Evolutionary conservation across 2,888 invertebrate genomes (phyloP).

Genomic region (Lutraria lutraria): DNA sequence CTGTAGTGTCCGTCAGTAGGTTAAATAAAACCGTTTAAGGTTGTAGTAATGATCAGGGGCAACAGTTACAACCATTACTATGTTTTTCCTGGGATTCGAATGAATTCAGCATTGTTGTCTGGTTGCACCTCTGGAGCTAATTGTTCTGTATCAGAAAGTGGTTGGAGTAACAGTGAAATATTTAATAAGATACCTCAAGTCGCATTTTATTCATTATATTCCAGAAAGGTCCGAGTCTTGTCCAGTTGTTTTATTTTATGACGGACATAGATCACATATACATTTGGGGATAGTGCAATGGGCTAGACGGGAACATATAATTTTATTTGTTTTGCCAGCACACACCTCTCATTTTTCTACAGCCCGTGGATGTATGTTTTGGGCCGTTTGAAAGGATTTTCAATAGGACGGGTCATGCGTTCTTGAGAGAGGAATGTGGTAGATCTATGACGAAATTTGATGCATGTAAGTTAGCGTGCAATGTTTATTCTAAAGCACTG

Average conservation of each 20-base stretch:
- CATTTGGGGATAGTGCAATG: slow-evolving; percentile 51
- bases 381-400: slow-evolving; percentile 27
- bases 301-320: slow-evolving; percentile 44
- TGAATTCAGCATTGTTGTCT: slow-evolving; percentile 44
- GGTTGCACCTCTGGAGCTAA: slow-evolving; percentile 51
- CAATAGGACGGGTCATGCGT: too few species aligned
- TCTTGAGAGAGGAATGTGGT: too few species aligned
- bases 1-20: slow-evolving; percentile 47
- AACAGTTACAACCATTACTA: slow-evolving; percentile 32
- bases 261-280: slow-evolving; percentile 60
- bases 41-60: slow-evolving; percentile 46
- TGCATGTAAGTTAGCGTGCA: too few species aligned
- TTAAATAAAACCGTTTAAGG: slow-evolving; percentile 47
- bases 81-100: slow-evolving; percentile 45
- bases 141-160: slow-evolving; percentile 41
- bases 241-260: slow-evolving; percentile 52
- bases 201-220: slow-evolving; percentile 46
- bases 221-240: neutral
- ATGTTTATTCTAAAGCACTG: too few species aligned
- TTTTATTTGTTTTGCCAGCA: slow-evolving; percentile 59
- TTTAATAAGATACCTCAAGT: slow-evolving; percentile 46
- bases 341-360: slow-evolving; percentile 56
- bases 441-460: too few species aligned
- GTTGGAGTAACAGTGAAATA: slow-evolving; percentile 59
- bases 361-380: slow-evolving; percentile 57